These are phyloP conservation scores for Lobophora halterata DNA, from an alignment of 2,888 invertebrate species.

Conservation along the genomic window DNA sequence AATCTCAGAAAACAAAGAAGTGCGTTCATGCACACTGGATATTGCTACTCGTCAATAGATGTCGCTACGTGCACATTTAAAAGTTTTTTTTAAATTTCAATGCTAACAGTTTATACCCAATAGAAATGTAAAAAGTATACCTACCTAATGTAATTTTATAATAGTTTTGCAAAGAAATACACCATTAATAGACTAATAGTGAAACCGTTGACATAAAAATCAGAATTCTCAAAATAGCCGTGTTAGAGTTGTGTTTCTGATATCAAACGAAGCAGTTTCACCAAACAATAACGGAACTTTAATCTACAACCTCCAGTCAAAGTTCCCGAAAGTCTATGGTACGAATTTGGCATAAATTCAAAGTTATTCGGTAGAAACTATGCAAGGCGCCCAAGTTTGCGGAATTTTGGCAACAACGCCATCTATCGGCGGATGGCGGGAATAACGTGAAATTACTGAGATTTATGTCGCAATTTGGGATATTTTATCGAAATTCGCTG, in stretches of 20 bases:
- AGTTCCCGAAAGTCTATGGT: slow-evolving; percentile 26
- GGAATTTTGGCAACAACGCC: slow-evolving; percentile 34
- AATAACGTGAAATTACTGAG: slow-evolving; percentile 27
- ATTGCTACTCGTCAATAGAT: slow-evolving; percentile 22
- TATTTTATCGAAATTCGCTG: slow-evolving; percentile 26
- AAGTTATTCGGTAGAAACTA: slow-evolving; percentile 34
- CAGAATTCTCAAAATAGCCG: no score
- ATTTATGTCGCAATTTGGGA: slow-evolving; percentile 27
- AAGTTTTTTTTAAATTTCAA: no score
- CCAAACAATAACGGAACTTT: slow-evolving; percentile 32
- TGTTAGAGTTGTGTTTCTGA: no score
- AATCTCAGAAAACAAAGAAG: neutral
- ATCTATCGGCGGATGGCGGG: slow-evolving; percentile 35
- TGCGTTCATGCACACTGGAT: slow-evolving; percentile 10
- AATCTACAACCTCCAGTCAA: slow-evolving; percentile 34
- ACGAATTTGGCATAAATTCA: slow-evolving; percentile 38
- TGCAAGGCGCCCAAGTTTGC: slow-evolving; percentile 20
- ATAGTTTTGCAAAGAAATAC: no score
- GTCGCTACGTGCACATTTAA: slow-evolving; percentile 11
- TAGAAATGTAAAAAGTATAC: no score
- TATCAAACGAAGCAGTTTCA: no score
- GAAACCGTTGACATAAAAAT: no score
- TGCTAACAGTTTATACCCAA: no score
- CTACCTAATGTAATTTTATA: no score
- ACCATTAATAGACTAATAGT: no score